A percentile compares a stretch with the other conserved stretches of the same genome.
These are phyloP conservation scores for Syrphus vitripennis DNA, from an alignment of 2,888 invertebrate species.

Conservation along the genomic window DNA sequence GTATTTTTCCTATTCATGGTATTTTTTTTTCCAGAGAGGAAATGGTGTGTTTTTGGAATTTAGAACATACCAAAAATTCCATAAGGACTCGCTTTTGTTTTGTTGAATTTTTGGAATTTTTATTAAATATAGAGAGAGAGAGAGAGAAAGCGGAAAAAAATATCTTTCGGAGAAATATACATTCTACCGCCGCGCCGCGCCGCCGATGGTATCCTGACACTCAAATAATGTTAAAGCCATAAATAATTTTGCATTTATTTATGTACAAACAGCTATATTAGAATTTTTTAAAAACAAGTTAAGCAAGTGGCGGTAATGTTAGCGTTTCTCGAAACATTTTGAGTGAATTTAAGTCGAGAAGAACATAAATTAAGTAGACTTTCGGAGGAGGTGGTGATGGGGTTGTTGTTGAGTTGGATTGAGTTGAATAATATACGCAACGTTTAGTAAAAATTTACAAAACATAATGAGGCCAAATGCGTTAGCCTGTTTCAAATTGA, in stretches of 20 bases:
- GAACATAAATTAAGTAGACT: constrained; percentile 33
- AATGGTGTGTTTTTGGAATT: constrained; percentile 4
- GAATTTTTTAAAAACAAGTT: neutral
- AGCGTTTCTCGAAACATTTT: constrained; percentile 2
- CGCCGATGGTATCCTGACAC: neutral
- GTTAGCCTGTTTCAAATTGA: constrained; percentile 22
- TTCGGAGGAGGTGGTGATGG: neutral
- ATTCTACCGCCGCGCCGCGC: neutral
- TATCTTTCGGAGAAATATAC: neutral
- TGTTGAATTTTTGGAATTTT: constrained; percentile 7
- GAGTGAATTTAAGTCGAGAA: constrained; percentile 17
- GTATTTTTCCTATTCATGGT: neutral
- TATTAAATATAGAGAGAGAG: neutral
- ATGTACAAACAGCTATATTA: too few species aligned
- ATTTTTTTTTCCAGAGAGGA: neutral
- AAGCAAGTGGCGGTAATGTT: neutral
- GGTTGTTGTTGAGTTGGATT: neutral
- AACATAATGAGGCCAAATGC: constrained; percentile 40
- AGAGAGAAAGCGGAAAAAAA: neutral
- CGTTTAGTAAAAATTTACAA: constrained; percentile 3
- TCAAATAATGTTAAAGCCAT: constrained; percentile 1
- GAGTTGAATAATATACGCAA: too few species aligned
- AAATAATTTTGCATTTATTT: constrained; percentile 18
- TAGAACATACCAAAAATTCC: neutral
- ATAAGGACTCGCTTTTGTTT: constrained; percentile 1